These are phyloP conservation scores for Carassius auratus DNA, from an alignment of 2,113 vertebrate genomes.

Conservation along the genomic window DNA sequence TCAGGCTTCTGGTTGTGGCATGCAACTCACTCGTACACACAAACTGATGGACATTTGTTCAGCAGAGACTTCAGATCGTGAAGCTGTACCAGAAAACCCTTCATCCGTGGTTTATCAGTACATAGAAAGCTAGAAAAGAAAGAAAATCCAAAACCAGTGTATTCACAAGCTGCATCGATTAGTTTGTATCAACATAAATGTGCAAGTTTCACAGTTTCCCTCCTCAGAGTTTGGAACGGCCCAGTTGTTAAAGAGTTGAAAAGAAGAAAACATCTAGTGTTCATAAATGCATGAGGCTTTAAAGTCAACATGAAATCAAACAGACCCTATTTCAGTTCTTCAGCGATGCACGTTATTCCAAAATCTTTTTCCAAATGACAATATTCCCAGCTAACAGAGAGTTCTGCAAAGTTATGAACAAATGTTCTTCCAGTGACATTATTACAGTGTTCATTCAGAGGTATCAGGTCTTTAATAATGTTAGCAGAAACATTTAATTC, in stretches of 20 bases:
- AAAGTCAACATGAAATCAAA: slow-evolving; percentile 10
- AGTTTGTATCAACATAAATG: neutral
- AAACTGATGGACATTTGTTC: slow-evolving; percentile 12
- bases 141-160: neutral
- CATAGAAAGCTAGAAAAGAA: slow-evolving; percentile 19
- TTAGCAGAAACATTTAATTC: neutral
- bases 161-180: neutral
- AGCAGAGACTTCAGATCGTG: neutral
- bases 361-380: neutral
- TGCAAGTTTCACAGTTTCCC: neutral
- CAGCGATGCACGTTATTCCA: neutral
- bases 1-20: slow-evolving; percentile 67
- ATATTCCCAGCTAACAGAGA: neutral
- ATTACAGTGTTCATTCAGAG: neutral
- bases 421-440: no score
- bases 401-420: no score
- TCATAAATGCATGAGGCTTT: neutral
- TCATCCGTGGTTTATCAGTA: neutral
- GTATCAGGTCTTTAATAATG: neutral
- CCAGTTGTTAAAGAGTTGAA: neutral
- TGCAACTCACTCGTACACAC: slow-evolving; percentile 55
- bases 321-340: neutral
- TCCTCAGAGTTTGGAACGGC: neutral
- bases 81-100: slow-evolving; percentile 8
- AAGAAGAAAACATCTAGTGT: neutral